A percentile compares a stretch with the other conserved stretches of the same genome.
Evolutionary conservation across 2,797 vertebrate genomes (phyloP).

Genomic region (Setipinna tenuifilis): DNA sequence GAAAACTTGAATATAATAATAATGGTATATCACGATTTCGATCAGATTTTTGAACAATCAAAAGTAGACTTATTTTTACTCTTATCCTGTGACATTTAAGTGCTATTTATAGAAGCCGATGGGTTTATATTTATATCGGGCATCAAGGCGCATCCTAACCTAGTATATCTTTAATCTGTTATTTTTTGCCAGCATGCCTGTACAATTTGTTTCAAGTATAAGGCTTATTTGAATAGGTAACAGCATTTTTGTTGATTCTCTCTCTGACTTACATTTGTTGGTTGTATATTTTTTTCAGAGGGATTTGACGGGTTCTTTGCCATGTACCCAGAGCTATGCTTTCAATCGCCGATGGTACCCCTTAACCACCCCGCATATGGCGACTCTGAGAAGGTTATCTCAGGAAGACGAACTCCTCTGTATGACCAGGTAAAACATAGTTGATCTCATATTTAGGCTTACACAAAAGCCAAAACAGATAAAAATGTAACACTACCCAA

Average conservation of each 20-base stretch:
- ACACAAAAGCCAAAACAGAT: too few relatives aligned
- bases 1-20: background rate
- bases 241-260: background rate
- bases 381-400: conserved; percentile 59
- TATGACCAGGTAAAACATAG: conserved; percentile 80
- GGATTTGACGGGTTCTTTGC: conserved; percentile 80
- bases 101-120: background rate
- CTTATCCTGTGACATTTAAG: background rate
- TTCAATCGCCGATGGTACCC: conserved; percentile 54
- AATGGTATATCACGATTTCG: background rate
- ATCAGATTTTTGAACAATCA: background rate
- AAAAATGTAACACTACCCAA: background rate
- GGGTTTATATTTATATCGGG: background rate
- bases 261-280: background rate
- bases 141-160: too few relatives aligned
- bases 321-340: conserved; percentile 79
- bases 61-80: background rate
- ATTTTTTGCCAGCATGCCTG: background rate
- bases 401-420: conserved; percentile 71
- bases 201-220: background rate
- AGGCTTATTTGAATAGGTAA: background rate
- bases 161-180: background rate
- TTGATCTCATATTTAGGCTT: background rate
- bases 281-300: conserved; percentile 64
- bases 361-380: conserved; percentile 45